Evolutionary conservation across 2,113 vertebrate genomes (phyloP), one percentile per base, ranked within the genome.

Genomic region (Scortum barcoo): DNA sequence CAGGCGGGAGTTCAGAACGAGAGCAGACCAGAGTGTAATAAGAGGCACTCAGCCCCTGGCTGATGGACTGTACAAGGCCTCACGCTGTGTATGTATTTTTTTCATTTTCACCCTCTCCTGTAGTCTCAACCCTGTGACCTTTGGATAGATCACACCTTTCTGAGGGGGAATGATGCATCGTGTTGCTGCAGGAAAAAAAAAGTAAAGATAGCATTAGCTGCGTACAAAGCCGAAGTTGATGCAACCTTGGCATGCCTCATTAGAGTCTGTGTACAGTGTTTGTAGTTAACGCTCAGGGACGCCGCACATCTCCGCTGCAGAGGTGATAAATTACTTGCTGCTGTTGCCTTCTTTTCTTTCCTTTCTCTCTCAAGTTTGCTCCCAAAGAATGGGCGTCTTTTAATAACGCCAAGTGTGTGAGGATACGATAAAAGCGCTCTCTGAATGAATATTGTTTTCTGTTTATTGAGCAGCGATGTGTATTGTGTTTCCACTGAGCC

Each of bases 211-310:
- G 30, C 48, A 63, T 57, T 40, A 33, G 42, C 14, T 6, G 56
- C 20, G 16, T 48, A 77, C 26, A 77, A 75, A 79, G 76, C 38
- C 14, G 2, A 3, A 28, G 53, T 50, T 60, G 12, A 30, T 66
- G 38, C 22, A 74, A 60, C 48, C 65, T 51, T 73, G 62, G 44
- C 53, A 1, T 60, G 50, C 61, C 60, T 83, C 54, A 51, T 72
- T 56, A 44, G 16, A n/a, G 60, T n/a, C n/a, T 10, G 50, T 72
- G 53, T n/a, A 12, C 58, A 81, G 51, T 66, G 30, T 33, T 54
- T 38, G 12, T 77, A 11, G 61, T 81, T 76, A 58, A 63, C 72
- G 20, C 80, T 75, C 26, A 75, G 62, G 19, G 61, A 76, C 4
- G 30, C 65, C 13, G 16, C 53, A 53, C 61, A 38, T 57, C 38